Percentiles rank a stretch among this genome's conserved stretches.
These are phyloP conservation scores for Drosophila athabasca DNA, from an alignment of 1,140 invertebrate species.

Conservation along the genomic window DNA sequence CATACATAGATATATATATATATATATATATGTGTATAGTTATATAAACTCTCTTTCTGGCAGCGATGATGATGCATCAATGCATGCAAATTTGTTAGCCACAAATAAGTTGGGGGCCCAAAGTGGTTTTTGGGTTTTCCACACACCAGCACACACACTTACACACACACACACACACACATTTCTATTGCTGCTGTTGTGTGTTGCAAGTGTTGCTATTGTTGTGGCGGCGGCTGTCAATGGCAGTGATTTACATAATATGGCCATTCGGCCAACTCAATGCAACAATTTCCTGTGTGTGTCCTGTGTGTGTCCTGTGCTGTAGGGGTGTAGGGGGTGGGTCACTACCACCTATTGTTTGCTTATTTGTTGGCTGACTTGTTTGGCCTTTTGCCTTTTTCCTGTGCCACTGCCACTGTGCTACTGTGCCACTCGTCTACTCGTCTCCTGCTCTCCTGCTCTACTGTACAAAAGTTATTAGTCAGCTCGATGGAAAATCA, in stretches of 20 bases:
- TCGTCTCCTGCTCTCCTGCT: too few species aligned
- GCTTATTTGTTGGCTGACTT: conserved; percentile 30
- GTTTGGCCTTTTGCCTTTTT: conserved; percentile 16
- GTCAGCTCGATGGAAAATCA: conserved; percentile 51
- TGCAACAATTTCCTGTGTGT: conserved; percentile 66
- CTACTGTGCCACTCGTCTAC: too few species aligned
- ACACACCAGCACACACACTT: not conserved
- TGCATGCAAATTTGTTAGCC: conserved; percentile 56
- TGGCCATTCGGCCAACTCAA: conserved; percentile 67
- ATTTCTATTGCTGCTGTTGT: conserved; percentile 18
- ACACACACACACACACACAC: not conserved
- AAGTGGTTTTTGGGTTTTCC: conserved; percentile 51
- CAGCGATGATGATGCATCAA: conserved; percentile 60
- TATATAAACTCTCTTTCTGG: conserved; percentile 17
- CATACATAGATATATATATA: conserved; percentile 1
- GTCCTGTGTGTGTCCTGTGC: too few species aligned
- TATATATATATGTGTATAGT: conserved; percentile 14
- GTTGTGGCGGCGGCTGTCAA: conserved; percentile 45
- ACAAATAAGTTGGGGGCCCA: conserved; percentile 37
- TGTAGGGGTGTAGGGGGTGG: too few species aligned
- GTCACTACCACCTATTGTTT: conserved; percentile 29
- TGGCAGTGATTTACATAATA: conserved; percentile 74
- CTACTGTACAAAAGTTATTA: conserved; percentile 47
- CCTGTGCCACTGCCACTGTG: not conserved
- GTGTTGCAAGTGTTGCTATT: conserved; percentile 9